A percentile compares a stretch with the other conserved stretches of the same genome.
phyloP scores from a whole-genome alignment of 1,140 invertebrate species.

The Protaetia brevitarsis region DNA sequence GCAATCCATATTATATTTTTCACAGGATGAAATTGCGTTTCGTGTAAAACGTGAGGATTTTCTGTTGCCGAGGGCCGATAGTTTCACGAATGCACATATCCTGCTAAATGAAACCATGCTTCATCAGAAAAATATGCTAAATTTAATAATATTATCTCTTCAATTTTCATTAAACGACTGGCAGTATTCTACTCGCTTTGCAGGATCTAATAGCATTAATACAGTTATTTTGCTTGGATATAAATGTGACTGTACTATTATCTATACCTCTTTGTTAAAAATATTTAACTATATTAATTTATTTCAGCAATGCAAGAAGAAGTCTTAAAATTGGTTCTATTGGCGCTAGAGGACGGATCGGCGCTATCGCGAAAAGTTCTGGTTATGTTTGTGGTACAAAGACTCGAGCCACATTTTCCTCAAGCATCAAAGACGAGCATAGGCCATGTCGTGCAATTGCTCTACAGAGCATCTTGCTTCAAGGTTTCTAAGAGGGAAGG shows the following conservation, averaged over 20 bases:
- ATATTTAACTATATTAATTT: no score
- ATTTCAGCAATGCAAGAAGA: conserved; percentile 94
- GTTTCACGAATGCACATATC: neutral
- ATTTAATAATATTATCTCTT: neutral
- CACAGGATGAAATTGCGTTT: neutral
- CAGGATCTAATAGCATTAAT: neutral
- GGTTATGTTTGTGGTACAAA: conserved; percentile 98
- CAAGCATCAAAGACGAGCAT: conserved; percentile 98
- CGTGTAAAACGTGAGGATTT: neutral
- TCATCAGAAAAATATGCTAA: neutral
- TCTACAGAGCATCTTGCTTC: conserved; percentile 97
- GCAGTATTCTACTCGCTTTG: neutral
- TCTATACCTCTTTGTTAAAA: neutral
- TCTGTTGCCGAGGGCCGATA: neutral
- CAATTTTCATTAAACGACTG: neutral
- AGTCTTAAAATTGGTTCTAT: conserved; percentile 88
- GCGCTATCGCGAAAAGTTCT: conserved; percentile 96
- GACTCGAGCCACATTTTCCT: conserved; percentile 91
- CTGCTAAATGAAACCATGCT: neutral
- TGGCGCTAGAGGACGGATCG: conserved; percentile 94
- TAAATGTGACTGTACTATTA: neutral
- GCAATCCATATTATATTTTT: neutral
- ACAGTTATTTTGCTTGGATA: neutral
- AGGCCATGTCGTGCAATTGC: conserved; percentile 96
- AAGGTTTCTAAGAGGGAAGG: conserved; percentile 97